phyloP scores from a whole-genome alignment of 2,888 invertebrate species.

The Endotricha flammealis region DNA sequence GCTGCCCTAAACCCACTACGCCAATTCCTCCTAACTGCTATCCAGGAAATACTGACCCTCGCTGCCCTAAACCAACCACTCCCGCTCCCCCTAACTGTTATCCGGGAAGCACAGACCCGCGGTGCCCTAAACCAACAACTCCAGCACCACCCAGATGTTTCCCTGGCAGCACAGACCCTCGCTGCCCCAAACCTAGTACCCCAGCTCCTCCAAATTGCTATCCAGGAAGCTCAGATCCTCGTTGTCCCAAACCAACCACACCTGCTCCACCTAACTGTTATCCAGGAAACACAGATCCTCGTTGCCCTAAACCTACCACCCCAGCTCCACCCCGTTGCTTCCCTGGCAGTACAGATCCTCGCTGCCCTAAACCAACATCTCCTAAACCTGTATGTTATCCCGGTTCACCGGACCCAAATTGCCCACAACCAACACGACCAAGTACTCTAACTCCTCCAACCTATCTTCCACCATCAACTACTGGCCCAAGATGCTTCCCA shows the following conservation, averaged over 20 bases:
- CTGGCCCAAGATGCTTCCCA: slow-evolving; percentile 34
- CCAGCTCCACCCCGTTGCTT: slow-evolving; percentile 22
- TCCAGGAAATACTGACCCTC: slow-evolving; percentile 33
- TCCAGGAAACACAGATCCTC: slow-evolving; percentile 34
- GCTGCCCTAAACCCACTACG: slow-evolving; percentile 30
- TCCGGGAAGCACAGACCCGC: slow-evolving; percentile 26
- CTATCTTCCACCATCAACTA: slow-evolving; percentile 18
- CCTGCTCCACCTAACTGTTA: slow-evolving; percentile 31
- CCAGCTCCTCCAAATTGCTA: slow-evolving; percentile 24
- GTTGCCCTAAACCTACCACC: slow-evolving; percentile 29
- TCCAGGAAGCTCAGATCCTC: slow-evolving; percentile 26
- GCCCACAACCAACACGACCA: slow-evolving; percentile 28
- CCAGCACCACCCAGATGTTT: slow-evolving; percentile 26
- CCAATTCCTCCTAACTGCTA: slow-evolving; percentile 23
- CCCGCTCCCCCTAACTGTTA: slow-evolving; percentile 23
- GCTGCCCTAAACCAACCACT: slow-evolving; percentile 31
- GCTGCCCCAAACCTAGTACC: slow-evolving; percentile 28
- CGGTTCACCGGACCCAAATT: slow-evolving; percentile 34
- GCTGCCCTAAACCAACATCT: no score
- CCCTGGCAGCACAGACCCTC: slow-evolving; percentile 40
- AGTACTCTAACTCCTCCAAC: slow-evolving; percentile 20
- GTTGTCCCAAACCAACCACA: slow-evolving; percentile 34
- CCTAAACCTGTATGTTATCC: slow-evolving; percentile 12
- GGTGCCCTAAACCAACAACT: slow-evolving; percentile 29
- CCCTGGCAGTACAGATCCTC: slow-evolving; percentile 27